A percentile compares a stretch with the other conserved stretches of the same genome.
Conservation (phyloP, 2,113 vertebrate species). For the Phyllostomus discolor region DNA sequence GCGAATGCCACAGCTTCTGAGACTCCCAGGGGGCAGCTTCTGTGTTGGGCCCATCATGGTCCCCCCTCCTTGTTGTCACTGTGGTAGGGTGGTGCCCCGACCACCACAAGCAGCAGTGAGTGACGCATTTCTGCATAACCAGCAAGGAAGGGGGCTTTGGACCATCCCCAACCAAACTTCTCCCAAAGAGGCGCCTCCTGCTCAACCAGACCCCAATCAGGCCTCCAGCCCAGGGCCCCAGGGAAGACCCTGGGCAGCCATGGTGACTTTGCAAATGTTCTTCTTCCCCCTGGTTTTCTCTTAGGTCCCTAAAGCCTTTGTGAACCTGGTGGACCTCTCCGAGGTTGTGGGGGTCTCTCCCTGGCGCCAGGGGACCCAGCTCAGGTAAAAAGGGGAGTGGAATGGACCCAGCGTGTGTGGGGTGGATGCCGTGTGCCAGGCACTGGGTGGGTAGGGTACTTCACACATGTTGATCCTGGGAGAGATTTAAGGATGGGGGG, state of each 20-base stretch:
- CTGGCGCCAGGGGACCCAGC: conserved; percentile 9
- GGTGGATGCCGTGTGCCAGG: rapidly evolving
- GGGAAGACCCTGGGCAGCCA: background rate
- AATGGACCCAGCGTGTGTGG: background rate
- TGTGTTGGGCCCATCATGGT: rapidly evolving
- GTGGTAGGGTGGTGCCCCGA: background rate
- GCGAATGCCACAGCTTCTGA: background rate
- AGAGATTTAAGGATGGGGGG: background rate
- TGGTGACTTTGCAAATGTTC: background rate
- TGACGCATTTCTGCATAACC: background rate
- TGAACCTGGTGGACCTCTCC: conserved; percentile 82
- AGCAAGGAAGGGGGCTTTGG: background rate
- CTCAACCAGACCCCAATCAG: background rate
- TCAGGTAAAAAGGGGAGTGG: conserved; percentile 71
- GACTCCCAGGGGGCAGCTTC: background rate
- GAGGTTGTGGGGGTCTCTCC: conserved; percentile 30
- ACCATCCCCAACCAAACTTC: background rate
- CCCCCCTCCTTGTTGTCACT: background rate
- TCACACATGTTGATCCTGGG: rapidly evolving
- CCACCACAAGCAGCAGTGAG: background rate
- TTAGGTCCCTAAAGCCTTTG: conserved; percentile 81
- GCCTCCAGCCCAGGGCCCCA: background rate
- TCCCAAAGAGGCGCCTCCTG: rapidly evolving
- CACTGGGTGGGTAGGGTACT: too few species aligned
- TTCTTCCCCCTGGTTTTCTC: background rate